Evolutionary conservation across 2,888 invertebrate species (phyloP), one percentile per base, ranked within the genome.

Genomic region (Catocala fraxini): DNA sequence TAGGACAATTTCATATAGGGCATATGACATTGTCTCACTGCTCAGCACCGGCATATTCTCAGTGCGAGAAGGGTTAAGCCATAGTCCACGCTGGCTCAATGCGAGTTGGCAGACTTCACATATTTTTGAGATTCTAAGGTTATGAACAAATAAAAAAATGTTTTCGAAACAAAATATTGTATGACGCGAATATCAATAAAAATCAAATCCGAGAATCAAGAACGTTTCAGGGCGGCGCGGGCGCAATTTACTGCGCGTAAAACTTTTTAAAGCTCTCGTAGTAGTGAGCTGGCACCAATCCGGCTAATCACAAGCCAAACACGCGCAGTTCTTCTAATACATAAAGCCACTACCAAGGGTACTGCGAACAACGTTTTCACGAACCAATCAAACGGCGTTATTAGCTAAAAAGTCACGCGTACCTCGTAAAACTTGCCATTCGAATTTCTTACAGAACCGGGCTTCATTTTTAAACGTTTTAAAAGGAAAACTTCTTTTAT

Each of bases 401-500:
- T 83, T 82, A 71, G 79, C 78, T 84, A 86, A 85, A 86, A 89
- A 90, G 89, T 90, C 90, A 89, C 90, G 89, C 84, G 80, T 56
- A 33, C 59, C 25, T 73, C 73, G 63, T 76, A 88, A 87, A 82
- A n/a, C 41, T 11, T 70, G 60, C 70, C 71, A 65, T 73, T 87
- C 83, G 88, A 86, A 75, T 65, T 69, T 71, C 49, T 63, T 55
- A 63, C 58, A 46, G 58, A 70, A 75, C 85, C 81, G 79, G 83
- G 70, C 75, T 79, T 75, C 68, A 77, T 81, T 79, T 79, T 78
- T 75, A 79, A 86, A 84, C 82, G 84, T 84, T 87, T 89, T 89
- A 82, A 89, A 85, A 86, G 85, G 84, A 86, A 86, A 90, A 91
- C 83, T 90, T 89, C 70, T 86, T 90, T 91, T 88, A 89, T 82